Percentiles rank a stretch among this genome's conserved stretches.
Conservation (phyloP, 37 sponge, comb jelly and placozoan species). For the Aphrocallistes beatrix region DNA sequence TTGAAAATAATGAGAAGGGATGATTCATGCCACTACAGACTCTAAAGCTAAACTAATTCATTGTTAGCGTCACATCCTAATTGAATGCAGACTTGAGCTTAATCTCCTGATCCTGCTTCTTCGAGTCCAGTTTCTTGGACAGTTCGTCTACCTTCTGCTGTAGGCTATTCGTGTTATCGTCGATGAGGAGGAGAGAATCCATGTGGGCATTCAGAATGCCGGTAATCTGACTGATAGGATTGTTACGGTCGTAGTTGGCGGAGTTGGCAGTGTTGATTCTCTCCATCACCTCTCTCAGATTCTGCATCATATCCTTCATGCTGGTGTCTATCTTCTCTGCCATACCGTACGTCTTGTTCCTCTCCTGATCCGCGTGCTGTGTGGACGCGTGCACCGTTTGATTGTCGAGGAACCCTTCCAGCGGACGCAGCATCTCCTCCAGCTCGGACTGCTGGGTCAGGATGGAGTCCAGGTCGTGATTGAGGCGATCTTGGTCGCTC, state of each 20-base stretch:
- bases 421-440: constrained; percentile 57
- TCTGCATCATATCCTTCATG: constrained; percentile 51
- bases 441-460: constrained; percentile 80
- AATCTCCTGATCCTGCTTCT: not conserved
- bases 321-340: constrained; percentile 58
- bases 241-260: not conserved
- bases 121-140: not conserved
- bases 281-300: constrained; percentile 67
- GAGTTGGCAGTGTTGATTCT: constrained; percentile 68
- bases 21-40: too few species aligned
- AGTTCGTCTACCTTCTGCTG: not conserved
- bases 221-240: constrained; percentile 55
- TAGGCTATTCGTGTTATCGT: constrained; percentile 37
- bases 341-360: constrained; percentile 56
- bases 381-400: constrained; percentile 3
- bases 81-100: not conserved
- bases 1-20: too few species aligned
- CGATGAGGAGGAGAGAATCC: constrained; percentile 82
- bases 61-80: too few species aligned
- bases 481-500: constrained; percentile 57
- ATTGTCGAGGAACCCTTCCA: constrained; percentile 39
- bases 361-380: constrained; percentile 75
- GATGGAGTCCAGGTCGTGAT: constrained; percentile 90
- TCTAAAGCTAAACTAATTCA: too few species aligned
- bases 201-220: constrained; percentile 88